Percentiles rank a stretch among this genome's conserved stretches.
phyloP scores from a whole-genome alignment of 92 coral and sea anemone genomes.

The Montipora capitata region DNA sequence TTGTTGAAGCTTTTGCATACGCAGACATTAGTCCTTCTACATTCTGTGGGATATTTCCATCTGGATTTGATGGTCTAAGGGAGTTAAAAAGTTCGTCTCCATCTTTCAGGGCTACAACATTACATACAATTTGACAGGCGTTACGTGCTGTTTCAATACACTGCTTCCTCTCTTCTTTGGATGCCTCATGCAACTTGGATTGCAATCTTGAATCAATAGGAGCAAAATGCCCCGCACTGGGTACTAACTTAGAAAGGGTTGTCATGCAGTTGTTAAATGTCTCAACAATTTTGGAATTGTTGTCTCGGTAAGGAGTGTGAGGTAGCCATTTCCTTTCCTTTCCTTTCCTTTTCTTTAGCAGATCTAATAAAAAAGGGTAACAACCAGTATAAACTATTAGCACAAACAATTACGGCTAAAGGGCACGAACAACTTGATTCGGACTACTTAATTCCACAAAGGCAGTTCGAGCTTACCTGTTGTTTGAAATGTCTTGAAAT shows the following conservation, averaged over 20 bases:
- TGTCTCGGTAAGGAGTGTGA: conserved; percentile 31
- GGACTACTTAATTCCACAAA: neutral
- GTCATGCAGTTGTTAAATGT: conserved; percentile 45
- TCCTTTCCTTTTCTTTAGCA: conserved; percentile 16
- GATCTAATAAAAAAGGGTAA: conserved; percentile 20
- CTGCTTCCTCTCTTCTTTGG: conserved; percentile 54
- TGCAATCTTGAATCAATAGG: conserved; percentile 39
- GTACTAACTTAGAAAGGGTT: conserved; percentile 31
- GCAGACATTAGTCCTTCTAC: conserved; percentile 73
- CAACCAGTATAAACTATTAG: neutral
- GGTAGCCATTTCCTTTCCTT: conserved; percentile 49
- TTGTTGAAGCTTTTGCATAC: conserved; percentile 62
- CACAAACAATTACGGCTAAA: neutral
- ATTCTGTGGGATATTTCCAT: conserved; percentile 29
- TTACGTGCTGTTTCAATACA: conserved; percentile 83
- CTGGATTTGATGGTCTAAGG: conserved; percentile 29
- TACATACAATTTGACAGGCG: conserved; percentile 79
- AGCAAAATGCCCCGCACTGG: conserved; percentile 22
- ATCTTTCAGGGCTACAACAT: conserved; percentile 78
- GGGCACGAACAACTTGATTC: neutral
- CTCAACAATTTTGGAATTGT: conserved; percentile 11
- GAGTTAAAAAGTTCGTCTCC: conserved; percentile 72
- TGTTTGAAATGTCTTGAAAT: conserved; percentile 1
- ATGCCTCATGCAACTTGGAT: conserved; percentile 43
- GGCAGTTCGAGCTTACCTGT: neutral